These are phyloP conservation scores for Sebastes matsubarae DNA, from an alignment of 2,797 vertebrate species.

Conservation along the genomic window DNA sequence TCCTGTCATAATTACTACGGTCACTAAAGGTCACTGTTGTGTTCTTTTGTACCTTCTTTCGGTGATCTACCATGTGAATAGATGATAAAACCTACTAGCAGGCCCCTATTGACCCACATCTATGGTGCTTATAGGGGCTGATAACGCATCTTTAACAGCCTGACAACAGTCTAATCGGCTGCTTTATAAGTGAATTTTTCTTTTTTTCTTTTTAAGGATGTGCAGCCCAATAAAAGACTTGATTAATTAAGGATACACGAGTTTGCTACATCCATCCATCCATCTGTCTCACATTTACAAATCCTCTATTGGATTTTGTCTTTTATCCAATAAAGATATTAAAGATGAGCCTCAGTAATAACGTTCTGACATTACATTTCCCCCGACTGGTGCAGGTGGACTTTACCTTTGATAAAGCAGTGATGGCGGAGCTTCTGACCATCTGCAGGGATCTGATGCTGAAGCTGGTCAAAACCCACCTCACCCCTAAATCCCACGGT, in stretches of 20 bases:
- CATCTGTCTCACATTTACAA: not conserved
- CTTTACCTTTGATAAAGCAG: slow-evolving; percentile 89
- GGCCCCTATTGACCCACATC: no score
- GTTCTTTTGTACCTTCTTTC: no score
- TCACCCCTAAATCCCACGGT: slow-evolving; percentile 89
- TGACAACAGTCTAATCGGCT: no score
- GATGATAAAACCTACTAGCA: no score
- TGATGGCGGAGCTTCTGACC: slow-evolving; percentile 83
- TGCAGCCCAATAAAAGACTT: not conserved
- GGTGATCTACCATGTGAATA: no score
- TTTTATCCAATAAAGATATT: not conserved
- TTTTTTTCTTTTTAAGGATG: not conserved
- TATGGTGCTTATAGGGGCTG: no score
- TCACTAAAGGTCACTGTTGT: no score
- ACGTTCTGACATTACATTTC: not conserved
- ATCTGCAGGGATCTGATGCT: slow-evolving; percentile 87
- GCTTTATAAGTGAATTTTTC: no score
- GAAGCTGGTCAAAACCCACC: slow-evolving; percentile 87
- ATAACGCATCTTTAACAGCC: no score
- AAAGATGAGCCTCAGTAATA: not conserved
- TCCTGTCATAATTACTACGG: no score
- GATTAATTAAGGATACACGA: not conserved
- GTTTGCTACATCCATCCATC: not conserved
- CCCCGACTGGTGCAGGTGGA: slow-evolving; percentile 80
- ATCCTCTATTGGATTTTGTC: not conserved